A percentile compares a stretch with the other conserved stretches of the same genome.
Conservation (phyloP, 2,888 invertebrate species). For the Apamea crenata region DNA sequence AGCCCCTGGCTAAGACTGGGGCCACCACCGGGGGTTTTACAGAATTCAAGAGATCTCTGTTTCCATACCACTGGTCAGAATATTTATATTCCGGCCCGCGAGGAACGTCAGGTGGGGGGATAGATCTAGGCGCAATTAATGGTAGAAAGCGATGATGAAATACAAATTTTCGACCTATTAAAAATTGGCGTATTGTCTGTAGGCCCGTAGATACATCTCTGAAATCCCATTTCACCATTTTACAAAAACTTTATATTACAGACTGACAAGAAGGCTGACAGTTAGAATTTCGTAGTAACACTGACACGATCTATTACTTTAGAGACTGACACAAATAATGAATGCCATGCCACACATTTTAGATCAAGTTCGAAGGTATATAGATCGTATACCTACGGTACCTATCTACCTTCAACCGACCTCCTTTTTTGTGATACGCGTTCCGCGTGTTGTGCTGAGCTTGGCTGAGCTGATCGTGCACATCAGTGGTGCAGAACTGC, state of each 20-base stretch:
- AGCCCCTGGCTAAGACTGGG: conserved; percentile 71
- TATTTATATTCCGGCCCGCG: conserved; percentile 80
- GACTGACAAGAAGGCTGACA: conserved; percentile 5
- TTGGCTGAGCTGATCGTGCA: neutral
- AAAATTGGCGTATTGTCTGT: conserved; percentile 76
- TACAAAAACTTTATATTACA: neutral
- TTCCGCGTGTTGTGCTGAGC: neutral
- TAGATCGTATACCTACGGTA: neutral
- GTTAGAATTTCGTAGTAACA: neutral
- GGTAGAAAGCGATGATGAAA: conserved; percentile 80
- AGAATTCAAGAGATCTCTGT: conserved; percentile 75
- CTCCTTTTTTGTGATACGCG: neutral
- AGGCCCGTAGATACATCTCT: conserved; percentile 79
- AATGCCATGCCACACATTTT: neutral
- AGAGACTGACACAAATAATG: too few relatives aligned
- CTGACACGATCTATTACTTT: too few relatives aligned
- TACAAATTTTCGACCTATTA: conserved; percentile 80
- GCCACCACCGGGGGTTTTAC: conserved; percentile 84
- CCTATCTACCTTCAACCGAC: neutral
- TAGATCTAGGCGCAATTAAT: conserved; percentile 76
- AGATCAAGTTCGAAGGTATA: neutral
- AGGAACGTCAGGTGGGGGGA: conserved; percentile 81
- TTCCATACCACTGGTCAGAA: conserved; percentile 77
- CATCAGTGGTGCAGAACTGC: neutral
- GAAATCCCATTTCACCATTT: conserved; percentile 41